Base-by-base conservation (phyloP, 2,888 invertebrate genomes). In the Tolmerus cingulatus region DNA sequence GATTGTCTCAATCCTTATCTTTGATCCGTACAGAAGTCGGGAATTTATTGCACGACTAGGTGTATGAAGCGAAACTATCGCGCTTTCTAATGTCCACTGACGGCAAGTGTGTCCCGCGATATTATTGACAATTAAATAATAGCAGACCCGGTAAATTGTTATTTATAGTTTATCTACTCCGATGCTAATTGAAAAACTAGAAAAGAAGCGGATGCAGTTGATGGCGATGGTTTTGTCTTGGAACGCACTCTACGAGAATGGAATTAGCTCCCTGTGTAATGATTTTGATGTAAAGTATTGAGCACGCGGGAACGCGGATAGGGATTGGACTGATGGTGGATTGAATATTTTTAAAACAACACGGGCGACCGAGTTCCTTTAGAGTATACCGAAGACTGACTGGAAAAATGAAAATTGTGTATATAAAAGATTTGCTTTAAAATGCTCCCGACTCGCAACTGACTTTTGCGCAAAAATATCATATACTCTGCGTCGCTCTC, bases 241-340 rank as follows among this genome's bases (percentile, higher is more conserved):
- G 66, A 66, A 66, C 66, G 27, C 66, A 66, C 66, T 66, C 19
- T 23, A 66, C 66, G 55, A 66, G 9, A 66, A 66, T 66, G 66
- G 66, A 23, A 27, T 66, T 23, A 66, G 27, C 12, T 66, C 27
- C 66, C 4, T 66, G 66, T 66, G 27, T 66, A 23, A 23, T 66
- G 57, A 66, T 66, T 66, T 66, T 66, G 12, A 23, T 66, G 66
- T 66, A 66, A 66, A 66, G 12, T 23, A 66, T 66, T 79, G 46
- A 27, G 43, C 27, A 79, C 81, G 81, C 81, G 81, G 81, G 81
- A 81, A 81, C 55, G 66, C 40, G 81, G 81, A 51, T 81, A 81
- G 81, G 81, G 81, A 81, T 81, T 81, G 81, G 81, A 81, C 30
- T 30, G 81, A 81, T 81, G 81, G 81, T 55, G 81, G 81, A 81